Base-by-base conservation (phyloP, 35 echinoderm and acorn worm genomes). In the Ophiothrix spiculata region DNA sequence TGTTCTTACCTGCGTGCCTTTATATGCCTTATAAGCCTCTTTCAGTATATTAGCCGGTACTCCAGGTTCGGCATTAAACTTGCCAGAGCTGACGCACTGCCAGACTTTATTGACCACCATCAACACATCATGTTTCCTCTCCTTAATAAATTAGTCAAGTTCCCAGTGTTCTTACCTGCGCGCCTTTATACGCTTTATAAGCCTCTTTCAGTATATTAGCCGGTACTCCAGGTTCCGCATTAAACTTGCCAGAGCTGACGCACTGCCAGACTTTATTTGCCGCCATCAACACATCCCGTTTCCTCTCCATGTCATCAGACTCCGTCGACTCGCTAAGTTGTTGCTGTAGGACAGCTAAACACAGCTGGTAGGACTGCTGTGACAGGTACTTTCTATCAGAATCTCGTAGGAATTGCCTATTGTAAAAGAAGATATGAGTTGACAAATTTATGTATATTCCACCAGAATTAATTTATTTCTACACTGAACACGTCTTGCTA, bases 321-420 rank as follows among this genome's bases (percentile, higher is more conserved):
- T 31, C 74, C 4, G 78, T 79, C 2, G 85, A 35, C 4, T 56
- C 21, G 1, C 49, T 49, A 29, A 87, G 39, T 33, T 87, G 41
- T 1, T 75, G 81, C 35, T 80, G 28, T 3, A 99, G 38, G 33
- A 93, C 83, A 12, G 25, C 49, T 13, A 81, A 76, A 38, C 89
- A 93, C 16, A 86, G 83, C 64, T 89, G 81, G 40, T 91, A 99
- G 31, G 88, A 88, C 64, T 87, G 85, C 32, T 42, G 83, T 1
- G 96, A 86, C 25, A 99, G 79, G 56, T 85, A 90, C 23, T 56
- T 82, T 63, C 96, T 36, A 77, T 99, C 96, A 17, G 77, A 39
- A 87, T 99, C 96, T 49, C 96, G 60, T 13, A 99, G 41, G 56
- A 88, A 99, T 45, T 99, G 91, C 76, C 96, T 99, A 39, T 0